Evolutionary conservation across 2,797 vertebrate species (phyloP).

Genomic region (Acanthis flammea): DNA sequence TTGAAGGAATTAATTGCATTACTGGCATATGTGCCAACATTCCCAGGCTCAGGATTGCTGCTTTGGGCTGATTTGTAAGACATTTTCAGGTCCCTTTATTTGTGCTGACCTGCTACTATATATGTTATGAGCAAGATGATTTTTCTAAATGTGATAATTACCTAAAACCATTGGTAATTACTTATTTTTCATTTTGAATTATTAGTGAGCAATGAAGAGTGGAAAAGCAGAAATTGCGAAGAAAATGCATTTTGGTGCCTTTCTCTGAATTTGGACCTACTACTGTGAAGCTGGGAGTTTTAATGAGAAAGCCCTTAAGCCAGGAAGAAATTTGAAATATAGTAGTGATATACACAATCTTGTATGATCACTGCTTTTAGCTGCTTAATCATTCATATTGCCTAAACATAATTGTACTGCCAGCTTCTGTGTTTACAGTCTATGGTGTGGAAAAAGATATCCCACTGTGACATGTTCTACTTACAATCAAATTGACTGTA

Average conservation of each 20-base stretch:
- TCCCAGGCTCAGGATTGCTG: not conserved
- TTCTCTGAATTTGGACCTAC: not conserved
- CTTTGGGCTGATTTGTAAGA: not conserved
- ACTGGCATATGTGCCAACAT: not conserved
- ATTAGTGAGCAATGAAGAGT: not conserved
- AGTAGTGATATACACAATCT: not conserved
- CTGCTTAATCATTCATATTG: slow-evolving; percentile 48
- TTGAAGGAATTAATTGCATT: not conserved
- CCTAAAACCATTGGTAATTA: not conserved
- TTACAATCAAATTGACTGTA: slow-evolving; percentile 59
- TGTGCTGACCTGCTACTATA: not conserved
- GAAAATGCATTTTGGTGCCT: not conserved
- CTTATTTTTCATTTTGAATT: not conserved
- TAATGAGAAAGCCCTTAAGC: not conserved
- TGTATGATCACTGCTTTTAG: slow-evolving; percentile 22
- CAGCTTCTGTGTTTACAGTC: slow-evolving; percentile 56
- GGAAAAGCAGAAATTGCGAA: not conserved
- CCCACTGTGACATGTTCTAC: slow-evolving; percentile 60
- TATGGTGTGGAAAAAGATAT: slow-evolving; percentile 49
- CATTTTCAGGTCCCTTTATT: not conserved
- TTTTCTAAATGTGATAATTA: not conserved
- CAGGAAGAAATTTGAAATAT: not conserved
- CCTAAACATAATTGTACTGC: slow-evolving; percentile 42
- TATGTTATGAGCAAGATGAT: not conserved
- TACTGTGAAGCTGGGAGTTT: not conserved